Evolutionary conservation across 2,888 invertebrate species (phyloP).

Genomic region (Pyrochroa serraticornis): DNA sequence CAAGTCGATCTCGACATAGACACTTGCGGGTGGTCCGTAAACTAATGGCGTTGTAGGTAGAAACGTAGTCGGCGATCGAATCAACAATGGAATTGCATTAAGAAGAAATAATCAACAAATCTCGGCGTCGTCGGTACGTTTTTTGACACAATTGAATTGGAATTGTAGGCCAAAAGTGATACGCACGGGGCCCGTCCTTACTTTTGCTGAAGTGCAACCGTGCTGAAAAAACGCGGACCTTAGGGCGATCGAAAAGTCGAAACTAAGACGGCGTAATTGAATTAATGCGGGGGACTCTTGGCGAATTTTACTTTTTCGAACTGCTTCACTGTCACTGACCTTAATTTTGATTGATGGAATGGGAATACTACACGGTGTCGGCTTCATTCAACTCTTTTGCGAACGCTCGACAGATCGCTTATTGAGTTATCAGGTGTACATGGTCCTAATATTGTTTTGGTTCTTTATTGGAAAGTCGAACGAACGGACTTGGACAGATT

Average conservation of each 20-base stretch:
- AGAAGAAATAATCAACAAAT: background rate
- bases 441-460: too few relatives aligned
- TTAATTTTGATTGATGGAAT: slow-evolving; percentile 48
- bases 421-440: slow-evolving; percentile 5
- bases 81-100: slow-evolving; percentile 4
- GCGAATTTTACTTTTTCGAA: slow-evolving; percentile 35
- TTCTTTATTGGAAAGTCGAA: too few relatives aligned
- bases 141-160: background rate
- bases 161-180: too few relatives aligned
- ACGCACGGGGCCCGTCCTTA: background rate
- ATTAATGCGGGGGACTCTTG: too few relatives aligned
- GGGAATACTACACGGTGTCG: slow-evolving; percentile 33
- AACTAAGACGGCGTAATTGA: too few relatives aligned
- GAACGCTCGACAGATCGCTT: background rate
- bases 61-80: background rate
- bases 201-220: background rate
- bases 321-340: slow-evolving; percentile 42
- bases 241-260: too few relatives aligned
- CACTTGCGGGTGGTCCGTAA: slow-evolving; percentile 5
- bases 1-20: slow-evolving; percentile 4
- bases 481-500: too few relatives aligned
- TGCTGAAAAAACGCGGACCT: too few relatives aligned
- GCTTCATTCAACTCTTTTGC: slow-evolving; percentile 21
- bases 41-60: background rate
- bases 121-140: background rate